These are phyloP conservation scores for Stigmatopora nigra DNA, from an alignment of 2,113 vertebrate species.

Conservation along the genomic window DNA sequence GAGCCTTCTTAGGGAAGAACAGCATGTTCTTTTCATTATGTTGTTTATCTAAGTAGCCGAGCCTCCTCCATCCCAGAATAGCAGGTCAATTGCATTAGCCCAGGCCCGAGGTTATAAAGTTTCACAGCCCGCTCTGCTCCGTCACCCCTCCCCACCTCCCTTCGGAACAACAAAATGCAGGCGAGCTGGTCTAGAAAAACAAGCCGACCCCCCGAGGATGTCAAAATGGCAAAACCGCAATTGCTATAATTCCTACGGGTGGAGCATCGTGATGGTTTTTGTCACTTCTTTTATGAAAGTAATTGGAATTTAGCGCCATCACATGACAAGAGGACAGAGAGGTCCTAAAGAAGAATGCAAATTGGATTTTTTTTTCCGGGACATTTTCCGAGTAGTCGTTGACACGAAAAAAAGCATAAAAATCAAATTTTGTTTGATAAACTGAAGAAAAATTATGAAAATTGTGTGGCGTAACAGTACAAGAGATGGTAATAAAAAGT, in stretches of 20 bases:
- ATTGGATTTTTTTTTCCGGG: too few species aligned
- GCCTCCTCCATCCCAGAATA: conserved; percentile 61
- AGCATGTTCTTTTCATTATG: conserved; percentile 67
- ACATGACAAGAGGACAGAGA: conserved; percentile 5
- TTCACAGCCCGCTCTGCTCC: conserved; percentile 35
- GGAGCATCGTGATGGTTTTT: conserved; percentile 10
- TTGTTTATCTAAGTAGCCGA: conserved; percentile 63
- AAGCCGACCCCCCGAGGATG: not conserved
- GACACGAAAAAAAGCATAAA: too few species aligned
- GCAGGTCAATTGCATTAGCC: conserved; percentile 65
- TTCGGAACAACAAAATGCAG: conserved; percentile 23
- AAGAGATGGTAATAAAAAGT: too few species aligned
- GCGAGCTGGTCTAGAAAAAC: conserved; percentile 33
- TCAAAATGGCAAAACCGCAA: conserved; percentile 7
- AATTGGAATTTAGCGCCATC: conserved; percentile 30
- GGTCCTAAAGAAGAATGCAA: too few species aligned
- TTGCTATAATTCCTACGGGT: conserved; percentile 19
- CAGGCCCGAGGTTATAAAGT: conserved; percentile 61
- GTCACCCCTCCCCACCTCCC: conserved; percentile 4
- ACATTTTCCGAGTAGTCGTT: too few species aligned
- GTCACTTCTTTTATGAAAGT: conserved; percentile 14
- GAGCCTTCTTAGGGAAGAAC: conserved; percentile 55
- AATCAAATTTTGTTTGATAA: too few species aligned
- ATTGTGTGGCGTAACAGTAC: too few species aligned
- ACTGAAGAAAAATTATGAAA: too few species aligned